These are phyloP conservation scores for Melipona bicolor DNA, from an alignment of 2,888 invertebrate species.

Conservation along the genomic window DNA sequence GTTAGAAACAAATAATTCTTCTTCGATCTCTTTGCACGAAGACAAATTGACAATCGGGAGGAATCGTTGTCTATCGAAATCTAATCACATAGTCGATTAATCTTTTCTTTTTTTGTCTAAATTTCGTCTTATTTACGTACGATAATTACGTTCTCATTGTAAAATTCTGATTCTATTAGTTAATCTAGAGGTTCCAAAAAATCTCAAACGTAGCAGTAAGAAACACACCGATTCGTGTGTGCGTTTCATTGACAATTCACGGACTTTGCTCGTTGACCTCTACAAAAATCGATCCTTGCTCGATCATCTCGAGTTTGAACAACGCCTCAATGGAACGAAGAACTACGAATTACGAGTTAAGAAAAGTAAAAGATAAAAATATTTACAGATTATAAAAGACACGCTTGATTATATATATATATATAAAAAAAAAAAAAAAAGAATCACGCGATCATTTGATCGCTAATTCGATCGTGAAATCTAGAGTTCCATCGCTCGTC, in stretches of 20 bases:
- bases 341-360: not conserved
- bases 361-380: not conserved
- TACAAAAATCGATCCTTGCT: not conserved
- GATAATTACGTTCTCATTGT: not conserved
- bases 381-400: not conserved
- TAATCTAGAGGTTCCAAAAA: slow-evolving; percentile 6
- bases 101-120: no score
- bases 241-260: not conserved
- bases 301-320: not conserved
- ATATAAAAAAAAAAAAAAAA: no score
- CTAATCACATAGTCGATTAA: no score
- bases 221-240: not conserved
- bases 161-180: not conserved
- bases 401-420: no score
- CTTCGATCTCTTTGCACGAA: no score
- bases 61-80: no score
- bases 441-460: not conserved
- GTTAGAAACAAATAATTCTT: no score
- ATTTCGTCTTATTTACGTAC: no score
- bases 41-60: no score
- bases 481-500: not conserved
- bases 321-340: no score
- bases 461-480: not conserved
- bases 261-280: not conserved
- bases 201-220: not conserved